Base-by-base conservation (phyloP, 2,113 vertebrate species). In the Tragelaphus scriptus region DNA sequence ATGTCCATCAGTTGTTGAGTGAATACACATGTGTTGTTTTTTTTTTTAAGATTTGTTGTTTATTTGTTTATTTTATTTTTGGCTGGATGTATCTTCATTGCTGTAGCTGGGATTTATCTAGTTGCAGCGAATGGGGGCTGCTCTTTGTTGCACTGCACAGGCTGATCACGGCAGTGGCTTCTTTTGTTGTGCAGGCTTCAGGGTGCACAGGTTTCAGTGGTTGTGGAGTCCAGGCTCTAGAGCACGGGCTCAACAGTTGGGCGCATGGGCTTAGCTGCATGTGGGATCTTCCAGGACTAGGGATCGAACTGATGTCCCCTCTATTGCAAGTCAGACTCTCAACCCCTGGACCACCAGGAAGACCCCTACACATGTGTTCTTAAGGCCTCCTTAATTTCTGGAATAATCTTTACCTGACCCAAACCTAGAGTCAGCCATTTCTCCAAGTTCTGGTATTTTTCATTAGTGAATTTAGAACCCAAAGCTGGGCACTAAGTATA, bases 381-480 rank as follows among this genome's bases (percentile, higher is more conserved):
- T 91, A 56, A 58, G 58, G 7, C 7, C 32, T 96, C 47, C 82
- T 85, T 95, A 47, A 86, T 96, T 96, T 91, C 65, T 96, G 49
- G 13, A 77, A 81, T 28, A 23, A 63, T 81, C 63, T 94, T 85
- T 75, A 15, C 32, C 28, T 53, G n/a, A 81, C 19, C 15, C 79
- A 91, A 90, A 94, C 15, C 36, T 81, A 88, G 32, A 96, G 63
- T 11, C 25, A 68, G 75, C 28, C 47, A 90, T 71, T 90, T 90
- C 36, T 90, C 68, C 14, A 77, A 92, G 68, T 13, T 71, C 68
- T 40, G 19, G 19, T 75, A 25, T 23, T 71, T 71, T 71, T 71
- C 68, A 40, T 75, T 75, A 75, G 68, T 75, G 68, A 96, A 82
- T 97, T 96, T 93, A 93, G 85, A 96, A 93, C 47, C 63, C 58